Evolutionary conservation across 2,888 invertebrate species (phyloP), one percentile per base, ranked within the genome.

Genomic region (Lasioglossum zephyrum): DNA sequence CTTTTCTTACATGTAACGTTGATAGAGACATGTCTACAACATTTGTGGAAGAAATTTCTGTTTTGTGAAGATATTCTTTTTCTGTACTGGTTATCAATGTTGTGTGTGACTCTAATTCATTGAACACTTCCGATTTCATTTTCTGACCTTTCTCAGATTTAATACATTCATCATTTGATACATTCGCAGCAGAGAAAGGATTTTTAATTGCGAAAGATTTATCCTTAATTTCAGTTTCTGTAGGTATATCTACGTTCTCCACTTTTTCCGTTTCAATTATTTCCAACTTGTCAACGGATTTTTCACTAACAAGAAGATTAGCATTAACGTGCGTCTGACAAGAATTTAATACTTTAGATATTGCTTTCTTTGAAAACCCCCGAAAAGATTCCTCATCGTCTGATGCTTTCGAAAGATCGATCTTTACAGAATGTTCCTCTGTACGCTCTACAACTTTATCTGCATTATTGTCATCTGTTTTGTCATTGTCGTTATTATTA

Each of bases 351-450:
- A 93, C 93, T 77, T 94, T 95, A 0, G 93, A 91, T 82, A 94
- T 93, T 0, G 94, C 92, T 80, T 94, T 94, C 85, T 95, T 95
- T 0, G 95, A 93, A 89, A 95, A 96, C 86, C 93, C 95, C 73
- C 91, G 95, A 92, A 95, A 94, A 73, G 94, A 94, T 87, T 95
- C 96, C 78, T 96, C 96, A 74, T 96, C 96, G 63, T 96, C 96
- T 0, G 96, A 96, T 18, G 95, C 95, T 22, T 96, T 88, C 92
- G 95, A 77, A 93, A 94, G 76, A n/a, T 91, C 88, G 0, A 79
- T 57, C 80, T 92, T 89, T 26, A 77, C 73, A 6, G 53, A 53
- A 82, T 79, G 82, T 49, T 79, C 74, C 8, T 80, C 69, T 11
- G 53, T 18, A n/a, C 78, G 18, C 31, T 78, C 31, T 78, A 84